These are phyloP conservation scores for Epinotia bilunana DNA, from an alignment of 2,888 invertebrate species.

Conservation along the genomic window DNA sequence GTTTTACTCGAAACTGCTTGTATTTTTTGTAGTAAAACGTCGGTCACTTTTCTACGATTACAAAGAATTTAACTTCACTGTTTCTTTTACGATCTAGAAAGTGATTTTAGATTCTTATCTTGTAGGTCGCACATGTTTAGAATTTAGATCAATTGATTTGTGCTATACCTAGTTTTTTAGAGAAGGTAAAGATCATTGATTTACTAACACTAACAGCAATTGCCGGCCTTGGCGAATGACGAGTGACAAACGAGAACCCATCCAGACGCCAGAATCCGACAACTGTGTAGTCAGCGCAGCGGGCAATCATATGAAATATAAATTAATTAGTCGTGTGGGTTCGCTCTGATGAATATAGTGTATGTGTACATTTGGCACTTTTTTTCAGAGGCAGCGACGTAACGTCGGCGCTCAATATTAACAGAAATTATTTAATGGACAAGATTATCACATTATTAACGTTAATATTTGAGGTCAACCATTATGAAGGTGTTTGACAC, in stretches of 20 bases:
- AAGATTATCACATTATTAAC: slow-evolving; percentile 25
- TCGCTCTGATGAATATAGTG: slow-evolving; percentile 42
- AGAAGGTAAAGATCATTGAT: slow-evolving; percentile 2
- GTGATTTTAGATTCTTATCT: neutral
- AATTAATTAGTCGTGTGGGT: slow-evolving; percentile 42
- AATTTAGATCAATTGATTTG: neutral
- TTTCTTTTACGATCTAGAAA: slow-evolving; percentile 19
- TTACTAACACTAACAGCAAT: slow-evolving; percentile 16
- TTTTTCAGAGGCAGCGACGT: slow-evolving; percentile 30
- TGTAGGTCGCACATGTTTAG: neutral
- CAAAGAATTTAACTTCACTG: neutral
- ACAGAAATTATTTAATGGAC: slow-evolving; percentile 17
- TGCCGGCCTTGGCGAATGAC: slow-evolving; percentile 21
- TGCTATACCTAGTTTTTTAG: neutral
- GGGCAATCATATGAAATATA: slow-evolving; percentile 31
- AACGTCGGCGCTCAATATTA: slow-evolving; percentile 14
- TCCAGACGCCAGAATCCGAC: neutral
- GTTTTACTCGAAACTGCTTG: no score
- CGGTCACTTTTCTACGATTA: neutral
- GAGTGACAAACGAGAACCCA: slow-evolving; percentile 14
- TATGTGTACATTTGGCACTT: slow-evolving; percentile 43
- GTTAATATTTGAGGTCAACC: slow-evolving; percentile 19
- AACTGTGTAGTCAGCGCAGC: slow-evolving; percentile 10
- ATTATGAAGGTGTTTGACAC: slow-evolving; percentile 44
- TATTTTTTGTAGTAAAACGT: neutral